phyloP scores from a whole-genome alignment of 2,888 invertebrate genomes.

The Molorchus minor region DNA sequence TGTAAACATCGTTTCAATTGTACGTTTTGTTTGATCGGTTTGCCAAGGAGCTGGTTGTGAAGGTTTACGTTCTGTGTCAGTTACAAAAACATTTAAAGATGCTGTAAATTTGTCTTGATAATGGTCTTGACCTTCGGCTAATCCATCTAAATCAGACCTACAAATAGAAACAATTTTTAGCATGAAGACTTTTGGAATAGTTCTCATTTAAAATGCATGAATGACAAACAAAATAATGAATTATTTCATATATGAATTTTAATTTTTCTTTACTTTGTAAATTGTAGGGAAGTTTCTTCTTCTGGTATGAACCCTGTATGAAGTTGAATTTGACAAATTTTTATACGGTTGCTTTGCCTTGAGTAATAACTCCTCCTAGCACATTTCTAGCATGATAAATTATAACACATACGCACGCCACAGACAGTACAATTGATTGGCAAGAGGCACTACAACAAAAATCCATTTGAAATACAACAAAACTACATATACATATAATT shows the following conservation, averaged over 20 bases:
- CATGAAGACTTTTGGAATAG: neutral
- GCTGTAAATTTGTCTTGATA: slow-evolving; percentile 76
- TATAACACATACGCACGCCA: slow-evolving; percentile 85
- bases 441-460: slow-evolving; percentile 61
- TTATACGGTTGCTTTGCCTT: slow-evolving; percentile 81
- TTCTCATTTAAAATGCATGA: neutral
- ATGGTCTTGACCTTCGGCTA: slow-evolving; percentile 72
- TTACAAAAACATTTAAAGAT: slow-evolving; percentile 75
- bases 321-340: slow-evolving; percentile 87
- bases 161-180: slow-evolving; percentile 6
- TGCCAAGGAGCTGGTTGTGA: slow-evolving; percentile 79
- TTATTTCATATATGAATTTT: neutral
- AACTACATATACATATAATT: slow-evolving; percentile 6
- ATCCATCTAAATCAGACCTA: slow-evolving; percentile 82
- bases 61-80: slow-evolving; percentile 74
- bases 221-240: neutral
- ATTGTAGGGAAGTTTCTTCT: slow-evolving; percentile 78
- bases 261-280: slow-evolving; percentile 66
- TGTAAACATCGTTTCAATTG: slow-evolving; percentile 74
- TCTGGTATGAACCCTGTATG: slow-evolving; percentile 87
- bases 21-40: slow-evolving; percentile 70
- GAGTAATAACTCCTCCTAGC: slow-evolving; percentile 72
- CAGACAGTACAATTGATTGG: slow-evolving; percentile 81
- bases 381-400: slow-evolving; percentile 89
- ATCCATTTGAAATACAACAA: slow-evolving; percentile 8